Conservation (phyloP, 1,140 invertebrate species). For the Panonychus citri region DNA sequence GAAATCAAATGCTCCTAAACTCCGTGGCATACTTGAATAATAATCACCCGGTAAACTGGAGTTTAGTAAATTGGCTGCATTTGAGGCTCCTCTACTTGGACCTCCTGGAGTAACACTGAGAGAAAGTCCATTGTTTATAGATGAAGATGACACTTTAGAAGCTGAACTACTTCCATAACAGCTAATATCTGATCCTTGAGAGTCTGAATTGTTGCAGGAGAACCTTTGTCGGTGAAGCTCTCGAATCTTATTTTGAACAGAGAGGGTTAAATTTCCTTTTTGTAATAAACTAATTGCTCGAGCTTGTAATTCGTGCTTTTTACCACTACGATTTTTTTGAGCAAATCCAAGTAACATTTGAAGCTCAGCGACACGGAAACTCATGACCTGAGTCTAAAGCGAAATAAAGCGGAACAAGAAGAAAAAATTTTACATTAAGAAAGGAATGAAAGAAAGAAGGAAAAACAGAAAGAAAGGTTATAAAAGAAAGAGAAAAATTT, state of each 20-base stretch:
- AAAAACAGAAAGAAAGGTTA: too few species aligned
- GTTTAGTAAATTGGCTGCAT: background rate
- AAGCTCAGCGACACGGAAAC: slow-evolving; percentile 30
- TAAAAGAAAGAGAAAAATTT: too few species aligned
- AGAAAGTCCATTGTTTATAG: background rate
- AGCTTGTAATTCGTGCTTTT: slow-evolving; percentile 59
- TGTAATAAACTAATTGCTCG: slow-evolving; percentile 50
- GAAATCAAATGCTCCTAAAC: background rate
- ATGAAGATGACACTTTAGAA: background rate
- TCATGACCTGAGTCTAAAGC: background rate
- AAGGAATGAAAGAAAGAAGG: too few species aligned
- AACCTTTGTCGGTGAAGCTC: slow-evolving; percentile 6
- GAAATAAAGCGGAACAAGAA: too few species aligned
- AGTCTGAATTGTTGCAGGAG: background rate
- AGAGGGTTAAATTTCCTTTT: slow-evolving; percentile 32
- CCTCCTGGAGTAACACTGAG: background rate
- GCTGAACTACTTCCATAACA: background rate
- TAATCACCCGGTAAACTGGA: background rate
- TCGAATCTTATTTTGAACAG: slow-evolving; percentile 38
- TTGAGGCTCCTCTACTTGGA: background rate
- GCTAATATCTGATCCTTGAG: background rate
- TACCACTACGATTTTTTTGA: slow-evolving; percentile 55
- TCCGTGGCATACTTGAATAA: slow-evolving; percentile 1
- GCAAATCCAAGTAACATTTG: slow-evolving; percentile 52
- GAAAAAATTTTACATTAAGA: too few species aligned